Evolutionary conservation across 2,797 vertebrate genomes (phyloP).

Genomic region (Cuculus canorus): DNA sequence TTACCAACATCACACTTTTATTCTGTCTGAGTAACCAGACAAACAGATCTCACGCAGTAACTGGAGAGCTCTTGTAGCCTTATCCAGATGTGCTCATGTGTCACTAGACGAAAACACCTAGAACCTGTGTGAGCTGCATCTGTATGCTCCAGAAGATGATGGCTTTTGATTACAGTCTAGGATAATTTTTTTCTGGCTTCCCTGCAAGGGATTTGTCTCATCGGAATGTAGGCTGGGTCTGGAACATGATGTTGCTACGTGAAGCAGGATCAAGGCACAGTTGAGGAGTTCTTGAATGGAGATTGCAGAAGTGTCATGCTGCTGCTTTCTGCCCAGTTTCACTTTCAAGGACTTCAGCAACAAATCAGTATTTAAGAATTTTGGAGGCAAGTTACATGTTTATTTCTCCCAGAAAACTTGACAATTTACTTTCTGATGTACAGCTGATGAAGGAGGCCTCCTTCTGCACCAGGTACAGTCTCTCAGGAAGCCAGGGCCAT

Average conservation of each 20-base stretch:
- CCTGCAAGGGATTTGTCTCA: background rate
- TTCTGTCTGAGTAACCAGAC: background rate
- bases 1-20: background rate
- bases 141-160: background rate
- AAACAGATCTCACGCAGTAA: background rate
- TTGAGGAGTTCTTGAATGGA: background rate
- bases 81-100: background rate
- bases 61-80: background rate
- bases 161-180: background rate
- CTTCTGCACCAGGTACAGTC: background rate
- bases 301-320: background rate
- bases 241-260: background rate
- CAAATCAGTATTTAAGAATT: slow-evolving; percentile 14
- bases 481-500: background rate
- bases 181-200: background rate
- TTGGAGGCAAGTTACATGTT: background rate
- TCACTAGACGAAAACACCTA: background rate
- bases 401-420: background rate
- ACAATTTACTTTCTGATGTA: background rate
- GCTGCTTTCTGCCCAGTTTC: background rate
- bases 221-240: background rate
- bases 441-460: background rate
- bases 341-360: background rate
- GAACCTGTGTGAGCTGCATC: background rate
- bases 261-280: background rate